Base-by-base conservation (phyloP, 2,797 vertebrate genomes). In the Premnoplex brunnescens region DNA sequence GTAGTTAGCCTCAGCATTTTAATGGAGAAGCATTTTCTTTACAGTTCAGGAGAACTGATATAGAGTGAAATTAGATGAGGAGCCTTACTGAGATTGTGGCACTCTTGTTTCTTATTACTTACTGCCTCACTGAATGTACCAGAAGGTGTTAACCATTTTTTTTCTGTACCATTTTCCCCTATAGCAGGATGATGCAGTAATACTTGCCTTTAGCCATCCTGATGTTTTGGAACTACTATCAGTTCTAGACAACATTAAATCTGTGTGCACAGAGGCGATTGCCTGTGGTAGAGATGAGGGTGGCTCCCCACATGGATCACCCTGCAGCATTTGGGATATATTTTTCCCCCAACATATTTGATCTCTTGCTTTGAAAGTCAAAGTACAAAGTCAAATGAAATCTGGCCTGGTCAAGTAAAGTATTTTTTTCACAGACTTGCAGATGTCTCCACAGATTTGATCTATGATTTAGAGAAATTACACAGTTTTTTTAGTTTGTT, bases 331-430 rank as follows among this genome's bases (percentile, higher is more conserved):
- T 48, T 41, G 32, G 41, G 28, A 18, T 85, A 9, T 18, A 21
- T 71, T 77, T 77, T 13, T 13, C 6, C 15, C 91, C 67, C 77
- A 85, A 41, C 7, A 21, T 67, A 13, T 90, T 93, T 62, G 85
- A 88, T 74, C n/a, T 85, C 46, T 89, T 56, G 36, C 48, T 95
- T 95, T 85, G 62, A 95, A 86, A 93, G 39, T 95, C 34, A 30
- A 94, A 95, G 75, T 68, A 73, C 24, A 83, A 84, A 95, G 77
- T 91, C 62, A 93, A 91, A 91, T 79, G 34, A 93, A 97, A 85
- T 92, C 52, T 95, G 92, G 97, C 78, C 93, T 89, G 72, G 80
- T 87, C 95, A 96, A 93, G 88, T 49, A 23, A 87, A 92, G 12
- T 80, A 52, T 87, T 95, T 95, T 88, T 89, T 62, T n/a, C 71